Percentiles rank a stretch among this genome's conserved stretches.
These are phyloP conservation scores for Pogona vitticeps DNA, from an alignment of 2,113 vertebrate species.

Conservation along the genomic window DNA sequence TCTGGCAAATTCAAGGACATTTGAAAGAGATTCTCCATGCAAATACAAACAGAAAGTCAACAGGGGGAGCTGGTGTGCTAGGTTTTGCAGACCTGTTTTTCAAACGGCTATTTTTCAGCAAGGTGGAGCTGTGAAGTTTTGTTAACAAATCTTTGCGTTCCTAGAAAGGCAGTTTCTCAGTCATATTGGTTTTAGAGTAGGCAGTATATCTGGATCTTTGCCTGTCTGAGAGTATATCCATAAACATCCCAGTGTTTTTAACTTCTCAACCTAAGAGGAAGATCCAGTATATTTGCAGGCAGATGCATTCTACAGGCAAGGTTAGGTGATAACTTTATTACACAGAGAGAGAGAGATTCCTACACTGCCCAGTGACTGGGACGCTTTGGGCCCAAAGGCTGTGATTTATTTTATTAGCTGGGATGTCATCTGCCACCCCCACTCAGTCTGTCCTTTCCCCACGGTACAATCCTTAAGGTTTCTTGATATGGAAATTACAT, in stretches of 20 bases:
- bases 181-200: neutral
- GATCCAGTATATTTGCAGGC: neutral
- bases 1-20: neutral
- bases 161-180: slow-evolving; percentile 6
- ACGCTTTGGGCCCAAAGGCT: too few species aligned
- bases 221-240: neutral
- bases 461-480: too few species aligned
- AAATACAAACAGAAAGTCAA: neutral
- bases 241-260: neutral
- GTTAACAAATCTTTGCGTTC: neutral
- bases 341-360: too few species aligned
- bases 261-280: neutral
- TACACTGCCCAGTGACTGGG: too few species aligned
- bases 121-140: neutral
- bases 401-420: too few species aligned
- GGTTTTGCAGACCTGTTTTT: neutral
- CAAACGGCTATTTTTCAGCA: neutral
- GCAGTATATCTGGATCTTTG: neutral
- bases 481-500: too few species aligned
- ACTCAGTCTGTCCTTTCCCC: too few species aligned
- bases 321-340: too few species aligned
- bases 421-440: too few species aligned
- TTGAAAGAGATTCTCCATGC: neutral
- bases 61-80: slow-evolving; percentile 16
- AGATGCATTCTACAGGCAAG: neutral